Base-by-base conservation (phyloP, 2,113 vertebrate species). In the Accipiter cooperii region DNA sequence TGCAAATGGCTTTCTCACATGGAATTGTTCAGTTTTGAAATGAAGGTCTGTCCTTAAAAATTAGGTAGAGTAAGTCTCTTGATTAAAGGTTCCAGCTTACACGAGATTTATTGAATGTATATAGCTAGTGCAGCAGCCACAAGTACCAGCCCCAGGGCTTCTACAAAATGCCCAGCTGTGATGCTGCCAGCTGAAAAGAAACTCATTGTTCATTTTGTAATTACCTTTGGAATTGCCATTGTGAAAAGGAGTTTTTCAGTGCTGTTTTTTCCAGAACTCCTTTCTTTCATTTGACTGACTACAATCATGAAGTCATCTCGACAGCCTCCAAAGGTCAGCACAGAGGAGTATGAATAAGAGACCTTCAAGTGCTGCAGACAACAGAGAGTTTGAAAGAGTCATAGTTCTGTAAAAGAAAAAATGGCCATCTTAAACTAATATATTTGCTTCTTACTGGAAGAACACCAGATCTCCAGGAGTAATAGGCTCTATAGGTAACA, bases 271-370 rank as follows among this genome's bases (percentile, higher is more conserved):
- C 98, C 98, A 60, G 97, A 97, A 64, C 95, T 97, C 9, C 98
- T 97, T 76, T 99, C 98, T 96, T 98, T 98, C 89, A 71, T 98
- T 96, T 98, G 98, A 97, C 98, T 98, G 66, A 98, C 98, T 46
- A 99, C 99, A 95, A 99, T 96, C 98, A 99, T 98, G 97, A 99
- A 99, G 87, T 99, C 98, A 21, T 99, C 98, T 74, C 98, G 98
- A 96, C 98, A 99, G 58, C 99, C 99, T 65, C 99, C 99, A 85
- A 99, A 99, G 47, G 99, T 99, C 85, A 99, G 97, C 92, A 99
- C 98, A 36, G 98, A 98, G 87, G 98, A 98, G 92, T 99, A 99
- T n/a, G 98, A 76, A 78, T 98, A 98, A 6, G 98, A 98, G 82
- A 98, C 77, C 94, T 99, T 97, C 78, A 98, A 98, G 96, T 98